phyloP scores from a whole-genome alignment of 2,113 vertebrate species.

The Isichthys henryi region DNA sequence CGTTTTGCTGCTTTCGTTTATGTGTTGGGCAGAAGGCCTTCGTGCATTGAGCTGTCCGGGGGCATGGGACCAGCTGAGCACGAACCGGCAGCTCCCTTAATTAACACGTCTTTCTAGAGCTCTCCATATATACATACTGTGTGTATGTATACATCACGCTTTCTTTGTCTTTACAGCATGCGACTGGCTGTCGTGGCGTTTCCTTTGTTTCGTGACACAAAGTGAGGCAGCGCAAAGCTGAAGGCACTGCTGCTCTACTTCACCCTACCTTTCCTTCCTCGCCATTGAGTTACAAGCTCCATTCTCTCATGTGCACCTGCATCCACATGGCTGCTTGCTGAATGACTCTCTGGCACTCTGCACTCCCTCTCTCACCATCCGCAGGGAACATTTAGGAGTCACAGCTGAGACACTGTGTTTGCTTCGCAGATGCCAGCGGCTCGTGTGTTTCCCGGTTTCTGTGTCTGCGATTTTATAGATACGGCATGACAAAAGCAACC shows the following conservation, averaged over 20 bases:
- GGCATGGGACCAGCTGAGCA: constrained; percentile 43
- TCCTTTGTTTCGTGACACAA: constrained; percentile 23
- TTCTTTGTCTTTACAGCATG: constrained; percentile 41
- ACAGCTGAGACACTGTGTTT: background rate
- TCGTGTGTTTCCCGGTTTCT: background rate
- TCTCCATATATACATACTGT: constrained; percentile 43
- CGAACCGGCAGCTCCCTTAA: constrained; percentile 45
- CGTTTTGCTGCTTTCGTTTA: constrained; percentile 57
- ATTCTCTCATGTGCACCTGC: background rate
- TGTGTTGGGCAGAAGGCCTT: constrained; percentile 24
- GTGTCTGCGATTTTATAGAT: background rate
- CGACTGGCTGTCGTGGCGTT: constrained; percentile 29
- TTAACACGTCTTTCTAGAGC: constrained; percentile 49
- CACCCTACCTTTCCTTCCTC: background rate
- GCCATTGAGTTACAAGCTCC: background rate
- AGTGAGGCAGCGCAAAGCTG: background rate
- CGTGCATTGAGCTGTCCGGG: constrained; percentile 31
- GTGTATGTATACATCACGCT: constrained; percentile 30
- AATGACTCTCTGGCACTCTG: background rate
- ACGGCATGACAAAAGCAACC: background rate
- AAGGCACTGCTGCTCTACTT: background rate
- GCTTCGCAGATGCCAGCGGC: background rate
- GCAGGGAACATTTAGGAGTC: background rate
- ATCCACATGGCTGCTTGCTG: constrained; percentile 1
- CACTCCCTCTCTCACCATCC: background rate